Percentiles rank a stretch among this genome's conserved stretches.
Conservation (phyloP, 2,888 invertebrate genomes). For the Drosophila limbata region DNA sequence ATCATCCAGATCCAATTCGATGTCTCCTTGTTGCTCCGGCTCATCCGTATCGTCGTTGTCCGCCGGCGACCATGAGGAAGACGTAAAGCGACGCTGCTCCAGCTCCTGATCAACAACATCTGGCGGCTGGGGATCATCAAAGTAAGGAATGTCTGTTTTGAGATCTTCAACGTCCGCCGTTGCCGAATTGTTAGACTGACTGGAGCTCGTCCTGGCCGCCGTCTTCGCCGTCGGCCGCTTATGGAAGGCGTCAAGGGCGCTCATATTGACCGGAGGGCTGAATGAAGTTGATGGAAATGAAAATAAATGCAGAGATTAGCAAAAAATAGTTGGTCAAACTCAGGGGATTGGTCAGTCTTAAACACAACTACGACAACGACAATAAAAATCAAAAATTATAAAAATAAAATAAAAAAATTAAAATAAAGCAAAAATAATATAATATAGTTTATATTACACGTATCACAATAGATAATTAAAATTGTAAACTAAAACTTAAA, state of each 20-base stretch:
- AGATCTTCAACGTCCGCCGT: constrained; percentile 65
- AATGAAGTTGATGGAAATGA: not conserved
- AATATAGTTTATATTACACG: not conserved
- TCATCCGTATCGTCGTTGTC: constrained; percentile 38
- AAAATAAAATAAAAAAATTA: too few species aligned
- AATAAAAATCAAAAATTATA: too few species aligned
- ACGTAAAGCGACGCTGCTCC: constrained; percentile 18
- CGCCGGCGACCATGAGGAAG: constrained; percentile 38
- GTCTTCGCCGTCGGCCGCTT: constrained; percentile 48
- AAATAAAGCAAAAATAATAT: too few species aligned
- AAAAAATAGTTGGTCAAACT: not conserved
- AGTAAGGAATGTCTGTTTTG: constrained; percentile 78
- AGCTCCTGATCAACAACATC: constrained; percentile 17
- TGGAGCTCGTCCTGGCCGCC: constrained; percentile 33
- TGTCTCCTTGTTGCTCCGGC: constrained; percentile 23
- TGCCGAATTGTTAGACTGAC: constrained; percentile 26
- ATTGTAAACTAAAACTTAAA: too few species aligned
- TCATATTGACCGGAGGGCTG: constrained; percentile 55
- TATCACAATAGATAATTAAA: too few species aligned
- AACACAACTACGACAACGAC: constrained; percentile 1
- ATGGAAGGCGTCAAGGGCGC: constrained; percentile 53
- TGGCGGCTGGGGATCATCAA: constrained; percentile 53
- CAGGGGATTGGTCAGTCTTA: constrained; percentile 1
- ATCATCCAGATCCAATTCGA: constrained; percentile 56
- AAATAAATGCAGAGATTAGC: constrained; percentile 3